These are phyloP conservation scores for Neomorphus geoffroyi DNA, from an alignment of 2,797 vertebrate genomes.

Conservation along the genomic window DNA sequence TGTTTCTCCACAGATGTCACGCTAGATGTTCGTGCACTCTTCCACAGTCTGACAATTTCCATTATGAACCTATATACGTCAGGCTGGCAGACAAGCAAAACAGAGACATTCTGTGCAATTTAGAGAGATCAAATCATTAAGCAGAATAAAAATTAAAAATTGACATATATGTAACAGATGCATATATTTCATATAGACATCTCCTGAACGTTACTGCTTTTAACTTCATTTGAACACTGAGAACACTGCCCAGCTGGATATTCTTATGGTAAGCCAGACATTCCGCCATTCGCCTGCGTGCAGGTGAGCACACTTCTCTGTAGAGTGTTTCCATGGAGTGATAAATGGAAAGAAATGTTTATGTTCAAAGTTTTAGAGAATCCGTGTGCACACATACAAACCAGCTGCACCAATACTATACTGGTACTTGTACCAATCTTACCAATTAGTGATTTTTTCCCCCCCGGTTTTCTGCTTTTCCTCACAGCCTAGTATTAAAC, in stretches of 20 bases:
- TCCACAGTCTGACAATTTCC: not conserved
- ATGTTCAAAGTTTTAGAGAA: not conserved
- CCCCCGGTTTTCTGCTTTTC: not conserved
- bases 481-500: not conserved
- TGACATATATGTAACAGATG: not conserved
- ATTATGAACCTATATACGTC: accelerated
- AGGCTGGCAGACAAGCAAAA: not conserved
- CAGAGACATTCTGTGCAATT: not conserved
- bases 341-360: not conserved
- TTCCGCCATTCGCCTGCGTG: not conserved
- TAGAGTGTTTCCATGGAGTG: not conserved
- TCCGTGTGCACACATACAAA: not conserved
- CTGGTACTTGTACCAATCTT: not conserved
- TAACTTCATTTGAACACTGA: not conserved
- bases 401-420: not conserved
- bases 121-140: not conserved
- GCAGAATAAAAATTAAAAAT: not conserved
- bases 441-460: not conserved
- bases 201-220: not conserved
- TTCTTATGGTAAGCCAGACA: not conserved
- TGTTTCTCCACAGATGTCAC: not conserved
- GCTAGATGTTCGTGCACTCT: not conserved
- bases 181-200: not conserved
- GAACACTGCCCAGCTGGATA: not conserved
- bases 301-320: not conserved